A percentile compares a stretch with the other conserved stretches of the same genome.
Conservation (phyloP, 2,888 invertebrate species). For the Drosophila emarginata region DNA sequence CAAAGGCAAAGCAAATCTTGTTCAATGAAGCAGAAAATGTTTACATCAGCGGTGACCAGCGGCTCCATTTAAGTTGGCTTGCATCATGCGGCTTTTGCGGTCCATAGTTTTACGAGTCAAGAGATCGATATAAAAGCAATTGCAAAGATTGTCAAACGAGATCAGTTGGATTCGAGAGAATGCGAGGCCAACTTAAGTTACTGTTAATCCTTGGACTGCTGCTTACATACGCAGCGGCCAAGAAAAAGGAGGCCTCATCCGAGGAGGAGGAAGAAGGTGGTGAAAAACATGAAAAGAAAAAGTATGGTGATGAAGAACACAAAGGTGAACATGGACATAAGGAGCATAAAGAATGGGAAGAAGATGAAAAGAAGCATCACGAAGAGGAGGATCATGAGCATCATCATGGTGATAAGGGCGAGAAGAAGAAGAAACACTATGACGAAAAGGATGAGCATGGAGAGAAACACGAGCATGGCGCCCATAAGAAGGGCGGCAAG, state of each 20-base stretch:
- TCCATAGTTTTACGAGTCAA: conserved; percentile 12
- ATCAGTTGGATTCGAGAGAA: conserved; percentile 41
- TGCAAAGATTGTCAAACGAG: conserved; percentile 17
- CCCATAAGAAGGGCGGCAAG: conserved; percentile 91
- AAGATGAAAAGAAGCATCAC: conserved; percentile 90
- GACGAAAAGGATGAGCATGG: conserved; percentile 90
- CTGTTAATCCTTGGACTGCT: conserved; percentile 74
- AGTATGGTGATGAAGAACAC: conserved; percentile 84
- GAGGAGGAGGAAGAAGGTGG: conserved; percentile 80
- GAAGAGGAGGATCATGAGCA: conserved; percentile 91
- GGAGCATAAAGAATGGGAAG: conserved; percentile 89
- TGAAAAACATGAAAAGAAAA: conserved; percentile 77
- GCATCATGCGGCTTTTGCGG: conserved; percentile 65
- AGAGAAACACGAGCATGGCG: conserved; percentile 90
- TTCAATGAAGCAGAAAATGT: conserved; percentile 52
- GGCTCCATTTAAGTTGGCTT: conserved; percentile 33
- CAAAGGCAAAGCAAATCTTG: conserved; percentile 19
- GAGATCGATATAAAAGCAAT: conserved; percentile 56
- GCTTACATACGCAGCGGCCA: conserved; percentile 63
- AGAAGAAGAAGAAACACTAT: conserved; percentile 91
- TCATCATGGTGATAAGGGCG: conserved; percentile 90
- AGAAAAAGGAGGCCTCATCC: conserved; percentile 79
- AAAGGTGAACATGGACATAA: conserved; percentile 92
- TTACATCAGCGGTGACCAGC: conserved; percentile 27
- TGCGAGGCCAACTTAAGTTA: conserved; percentile 70